Conservation (phyloP, 2,113 vertebrate genomes). For the Taxidea taxus region DNA sequence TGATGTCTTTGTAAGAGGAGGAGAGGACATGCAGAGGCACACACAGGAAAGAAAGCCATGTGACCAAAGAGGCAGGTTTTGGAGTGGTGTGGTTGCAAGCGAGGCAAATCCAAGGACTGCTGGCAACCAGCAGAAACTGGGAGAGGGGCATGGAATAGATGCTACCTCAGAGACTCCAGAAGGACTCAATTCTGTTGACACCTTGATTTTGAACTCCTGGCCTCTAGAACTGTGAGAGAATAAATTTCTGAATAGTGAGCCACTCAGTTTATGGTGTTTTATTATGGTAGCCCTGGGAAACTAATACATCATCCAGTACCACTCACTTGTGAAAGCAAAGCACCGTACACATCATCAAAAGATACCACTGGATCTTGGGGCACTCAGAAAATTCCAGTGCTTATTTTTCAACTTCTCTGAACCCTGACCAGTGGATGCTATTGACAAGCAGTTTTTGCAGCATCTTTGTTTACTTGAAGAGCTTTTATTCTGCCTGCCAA, state of each 20-base stretch:
- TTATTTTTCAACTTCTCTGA: conserved; percentile 8
- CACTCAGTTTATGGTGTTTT: neutral
- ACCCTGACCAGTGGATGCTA: neutral
- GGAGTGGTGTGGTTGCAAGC: neutral
- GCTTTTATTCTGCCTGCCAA: conserved; percentile 43
- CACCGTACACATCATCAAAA: neutral
- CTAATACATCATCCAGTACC: neutral
- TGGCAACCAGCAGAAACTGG: neutral
- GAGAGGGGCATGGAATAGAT: neutral
- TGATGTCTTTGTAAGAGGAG: neutral
- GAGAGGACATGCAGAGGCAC: neutral
- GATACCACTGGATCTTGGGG: neutral
- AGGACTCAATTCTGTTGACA: neutral
- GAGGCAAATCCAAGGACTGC: neutral
- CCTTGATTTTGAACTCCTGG: neutral
- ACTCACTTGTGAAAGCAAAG: neutral
- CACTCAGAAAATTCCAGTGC: neutral
- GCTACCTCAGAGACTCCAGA: neutral
- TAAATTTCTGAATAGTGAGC: neutral
- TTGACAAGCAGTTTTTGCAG: conserved; percentile 15
- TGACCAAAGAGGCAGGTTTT: neutral
- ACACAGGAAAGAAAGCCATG: neutral
- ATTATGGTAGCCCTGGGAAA: neutral
- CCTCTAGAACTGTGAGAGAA: neutral
- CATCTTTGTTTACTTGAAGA: conserved; percentile 45